Conservation (phyloP, 2,113 vertebrate species). For the Taurulus bubalis region DNA sequence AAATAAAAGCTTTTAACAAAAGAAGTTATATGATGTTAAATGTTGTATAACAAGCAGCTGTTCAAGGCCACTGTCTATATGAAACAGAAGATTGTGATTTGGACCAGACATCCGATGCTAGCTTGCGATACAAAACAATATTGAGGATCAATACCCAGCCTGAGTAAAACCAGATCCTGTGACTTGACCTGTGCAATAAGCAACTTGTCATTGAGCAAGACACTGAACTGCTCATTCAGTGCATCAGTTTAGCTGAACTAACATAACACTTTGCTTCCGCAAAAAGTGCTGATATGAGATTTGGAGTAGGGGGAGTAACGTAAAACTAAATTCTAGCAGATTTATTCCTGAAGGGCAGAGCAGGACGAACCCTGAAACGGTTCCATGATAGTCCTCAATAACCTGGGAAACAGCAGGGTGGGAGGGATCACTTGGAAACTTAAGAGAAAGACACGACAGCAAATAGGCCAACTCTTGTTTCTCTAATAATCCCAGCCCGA, state of each 20-base stretch:
- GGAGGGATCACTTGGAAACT: slow-evolving; percentile 24
- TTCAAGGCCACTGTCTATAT: neutral
- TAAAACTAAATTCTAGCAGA: neutral
- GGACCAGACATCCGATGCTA: neutral
- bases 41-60: neutral
- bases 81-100: slow-evolving; percentile 3
- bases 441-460: slow-evolving; percentile 44
- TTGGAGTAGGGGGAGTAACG: slow-evolving; percentile 58
- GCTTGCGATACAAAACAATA: neutral
- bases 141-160: neutral
- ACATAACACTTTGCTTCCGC: neutral
- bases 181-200: neutral
- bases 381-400: neutral
- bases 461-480: slow-evolving; percentile 55
- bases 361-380: neutral
- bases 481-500: slow-evolving; percentile 46
- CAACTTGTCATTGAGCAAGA: neutral
- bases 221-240: neutral
- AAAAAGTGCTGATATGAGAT: slow-evolving; percentile 57
- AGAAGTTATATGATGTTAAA: neutral
- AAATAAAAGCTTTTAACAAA: slow-evolving; percentile 4
- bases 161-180: neutral
- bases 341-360: neutral
- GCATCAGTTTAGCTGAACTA: neutral
- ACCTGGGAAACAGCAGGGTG: slow-evolving; percentile 6